phyloP scores from a whole-genome alignment of 2,113 vertebrate species.

The Columba livia region DNA sequence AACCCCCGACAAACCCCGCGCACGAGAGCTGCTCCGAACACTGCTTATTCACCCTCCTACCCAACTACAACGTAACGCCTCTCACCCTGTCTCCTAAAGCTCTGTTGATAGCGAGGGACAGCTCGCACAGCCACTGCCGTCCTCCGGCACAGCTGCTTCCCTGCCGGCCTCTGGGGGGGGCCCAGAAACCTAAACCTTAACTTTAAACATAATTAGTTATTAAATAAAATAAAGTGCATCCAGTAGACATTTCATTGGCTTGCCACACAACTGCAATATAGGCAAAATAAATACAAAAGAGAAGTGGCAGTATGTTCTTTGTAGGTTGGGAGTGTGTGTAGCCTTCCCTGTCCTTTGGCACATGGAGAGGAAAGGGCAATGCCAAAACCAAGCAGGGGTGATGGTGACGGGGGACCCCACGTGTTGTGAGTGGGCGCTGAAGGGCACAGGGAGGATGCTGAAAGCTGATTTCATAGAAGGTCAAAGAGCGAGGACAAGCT shows the following conservation, averaged over 20 bases:
- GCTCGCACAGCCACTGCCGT: background rate
- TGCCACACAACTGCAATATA: slow-evolving; percentile 34
- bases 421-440: background rate
- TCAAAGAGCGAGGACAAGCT: background rate
- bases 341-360: background rate
- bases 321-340: background rate
- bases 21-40: background rate
- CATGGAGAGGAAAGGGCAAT: background rate
- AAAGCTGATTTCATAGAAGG: slow-evolving; percentile 20
- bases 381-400: background rate
- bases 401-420: background rate
- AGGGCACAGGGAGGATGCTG: background rate
- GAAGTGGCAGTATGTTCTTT: background rate
- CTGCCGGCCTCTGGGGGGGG: background rate
- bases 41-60: background rate
- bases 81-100: background rate
- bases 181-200: slow-evolving; percentile 7
- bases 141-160: background rate
- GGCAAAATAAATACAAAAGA: slow-evolving; percentile 28
- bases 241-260: slow-evolving; percentile 41
- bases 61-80: background rate
- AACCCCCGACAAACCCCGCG: background rate
- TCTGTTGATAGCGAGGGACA: background rate
- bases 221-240: slow-evolving; percentile 72
- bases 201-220: slow-evolving; percentile 61